These are phyloP conservation scores for Microctonus hyperodae DNA, from an alignment of 2,888 invertebrate species.

Conservation along the genomic window DNA sequence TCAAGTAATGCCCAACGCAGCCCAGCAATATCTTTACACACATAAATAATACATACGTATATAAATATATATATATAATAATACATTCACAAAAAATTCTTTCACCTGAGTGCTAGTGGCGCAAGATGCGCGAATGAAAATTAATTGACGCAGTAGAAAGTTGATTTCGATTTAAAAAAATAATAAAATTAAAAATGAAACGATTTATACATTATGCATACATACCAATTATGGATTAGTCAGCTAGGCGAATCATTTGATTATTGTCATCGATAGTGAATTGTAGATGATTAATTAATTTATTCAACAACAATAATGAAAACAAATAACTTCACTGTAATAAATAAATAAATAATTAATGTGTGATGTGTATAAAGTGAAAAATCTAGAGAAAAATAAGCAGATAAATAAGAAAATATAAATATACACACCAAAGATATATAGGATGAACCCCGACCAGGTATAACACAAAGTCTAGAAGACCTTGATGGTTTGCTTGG, in stretches of 20 bases:
- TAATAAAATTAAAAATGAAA: no score
- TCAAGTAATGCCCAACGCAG: conserved; percentile 1
- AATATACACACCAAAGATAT: neutral
- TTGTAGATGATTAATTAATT: neutral
- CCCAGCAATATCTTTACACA: neutral
- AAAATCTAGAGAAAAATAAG: neutral
- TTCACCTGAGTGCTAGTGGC: conserved; percentile 6
- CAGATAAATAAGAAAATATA: no score
- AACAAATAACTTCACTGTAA: neutral
- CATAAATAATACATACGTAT: neutral
- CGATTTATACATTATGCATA: no score
- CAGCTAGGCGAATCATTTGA: neutral
- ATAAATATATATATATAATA: neutral
- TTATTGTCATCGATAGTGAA: conserved; percentile 2
- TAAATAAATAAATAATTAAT: neutral
- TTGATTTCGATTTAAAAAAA: conserved; percentile 21
- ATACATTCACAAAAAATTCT: conserved; percentile 22
- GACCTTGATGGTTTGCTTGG: conserved; percentile 10
- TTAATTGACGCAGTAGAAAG: conserved; percentile 24
- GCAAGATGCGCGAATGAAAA: neutral
- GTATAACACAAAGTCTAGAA: conserved; percentile 8
- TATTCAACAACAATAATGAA: neutral
- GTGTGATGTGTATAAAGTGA: neutral
- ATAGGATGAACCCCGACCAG: conserved; percentile 23
- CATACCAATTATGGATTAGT: conserved; percentile 13